A percentile compares a stretch with the other conserved stretches of the same genome.
Conservation (phyloP, 23 tunicate genomes). For the Corella eumyota region DNA sequence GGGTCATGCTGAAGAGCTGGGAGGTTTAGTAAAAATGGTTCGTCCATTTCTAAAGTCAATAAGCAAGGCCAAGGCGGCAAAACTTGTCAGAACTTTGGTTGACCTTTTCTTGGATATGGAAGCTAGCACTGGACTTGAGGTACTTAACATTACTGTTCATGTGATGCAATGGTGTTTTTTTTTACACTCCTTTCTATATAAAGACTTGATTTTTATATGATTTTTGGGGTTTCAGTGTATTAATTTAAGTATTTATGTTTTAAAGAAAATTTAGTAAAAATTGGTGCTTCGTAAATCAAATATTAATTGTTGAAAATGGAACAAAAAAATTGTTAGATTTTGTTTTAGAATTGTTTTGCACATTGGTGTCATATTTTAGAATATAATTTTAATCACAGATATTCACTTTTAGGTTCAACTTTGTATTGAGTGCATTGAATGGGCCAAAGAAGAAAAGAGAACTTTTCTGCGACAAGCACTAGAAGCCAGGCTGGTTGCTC, state of each 20-base stretch:
- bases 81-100: constrained; percentile 92
- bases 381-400: not conserved
- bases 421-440: constrained; percentile 93
- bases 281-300: too few relatives aligned
- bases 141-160: constrained; percentile 3
- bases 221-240: too few relatives aligned
- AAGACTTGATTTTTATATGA: too few relatives aligned
- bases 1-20: constrained; percentile 90
- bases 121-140: constrained; percentile 77
- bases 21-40: constrained; percentile 74
- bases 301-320: too few relatives aligned
- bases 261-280: too few relatives aligned
- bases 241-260: not conserved
- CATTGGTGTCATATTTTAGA: too few relatives aligned
- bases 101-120: constrained; percentile 99
- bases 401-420: constrained; percentile 83
- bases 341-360: too few relatives aligned
- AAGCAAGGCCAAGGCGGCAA: constrained; percentile 99
- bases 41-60: constrained; percentile 91
- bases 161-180: not conserved
- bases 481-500: constrained; percentile 96
- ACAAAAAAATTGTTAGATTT: too few relatives aligned
- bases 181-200: not conserved
- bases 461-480: constrained; percentile 95
- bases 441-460: constrained; percentile 99